These are phyloP conservation scores for Bombus pyrosoma DNA, from an alignment of 1,140 invertebrate species.

Conservation along the genomic window DNA sequence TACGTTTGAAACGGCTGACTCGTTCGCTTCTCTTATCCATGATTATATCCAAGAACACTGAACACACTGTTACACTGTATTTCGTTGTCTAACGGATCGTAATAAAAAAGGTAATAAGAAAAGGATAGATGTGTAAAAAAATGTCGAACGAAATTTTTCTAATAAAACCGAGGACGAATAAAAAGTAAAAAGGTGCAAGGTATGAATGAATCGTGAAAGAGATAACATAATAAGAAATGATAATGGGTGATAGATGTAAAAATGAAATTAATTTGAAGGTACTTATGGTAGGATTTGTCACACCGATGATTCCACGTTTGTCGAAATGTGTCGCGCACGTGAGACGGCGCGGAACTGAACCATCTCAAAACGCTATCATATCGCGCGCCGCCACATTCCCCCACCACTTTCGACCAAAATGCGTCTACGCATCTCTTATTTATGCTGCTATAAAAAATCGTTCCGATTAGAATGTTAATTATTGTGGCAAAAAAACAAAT, in stretches of 20 bases:
- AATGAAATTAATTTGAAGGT: not conserved
- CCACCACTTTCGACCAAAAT: slow-evolving; percentile 51
- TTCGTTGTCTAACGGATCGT: not conserved
- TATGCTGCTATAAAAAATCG: not conserved
- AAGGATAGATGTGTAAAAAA: too few species aligned
- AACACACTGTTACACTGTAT: slow-evolving; percentile 2
- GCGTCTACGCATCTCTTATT: slow-evolving; percentile 49
- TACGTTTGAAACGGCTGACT: not conserved
- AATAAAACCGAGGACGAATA: not conserved
- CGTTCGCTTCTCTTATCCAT: slow-evolving; percentile 4
- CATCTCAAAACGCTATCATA: slow-evolving; percentile 59
- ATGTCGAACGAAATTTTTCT: not conserved
- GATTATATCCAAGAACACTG: slow-evolving; percentile 23
- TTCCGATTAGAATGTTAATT: not conserved
- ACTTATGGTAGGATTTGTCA: not conserved
- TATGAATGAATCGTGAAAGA: not conserved
- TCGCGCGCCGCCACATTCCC: slow-evolving; percentile 51
- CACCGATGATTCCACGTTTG: slow-evolving; percentile 20
- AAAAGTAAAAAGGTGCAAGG: too few species aligned
- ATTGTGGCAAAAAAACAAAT: not conserved
- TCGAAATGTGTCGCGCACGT: slow-evolving; percentile 50
- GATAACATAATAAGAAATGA: not conserved
- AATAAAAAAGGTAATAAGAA: not conserved
- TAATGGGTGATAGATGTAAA: not conserved
- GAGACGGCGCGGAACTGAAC: slow-evolving; percentile 58